These are phyloP conservation scores for Pangasianodon gigas DNA, from an alignment of 2,113 vertebrate genomes.

Conservation along the genomic window DNA sequence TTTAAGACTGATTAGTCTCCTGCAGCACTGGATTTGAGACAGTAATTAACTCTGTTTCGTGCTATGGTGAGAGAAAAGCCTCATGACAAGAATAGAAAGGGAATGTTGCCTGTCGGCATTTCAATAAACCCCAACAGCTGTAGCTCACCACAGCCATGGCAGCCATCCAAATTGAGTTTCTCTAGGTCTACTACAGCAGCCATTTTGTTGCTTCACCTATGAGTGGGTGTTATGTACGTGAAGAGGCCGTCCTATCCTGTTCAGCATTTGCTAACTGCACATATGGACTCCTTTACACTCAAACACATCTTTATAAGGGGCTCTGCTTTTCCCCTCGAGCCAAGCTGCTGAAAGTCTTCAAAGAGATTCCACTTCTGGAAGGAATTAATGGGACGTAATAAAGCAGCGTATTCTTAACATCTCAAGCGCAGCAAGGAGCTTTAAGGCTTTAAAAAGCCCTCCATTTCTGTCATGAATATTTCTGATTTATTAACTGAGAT, in stretches of 20 bases:
- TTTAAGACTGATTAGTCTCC: background rate
- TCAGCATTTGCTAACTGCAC: background rate
- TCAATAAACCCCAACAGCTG: background rate
- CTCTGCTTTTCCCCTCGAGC: background rate
- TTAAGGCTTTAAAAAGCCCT: background rate
- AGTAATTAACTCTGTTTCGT: background rate
- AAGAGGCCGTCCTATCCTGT: background rate
- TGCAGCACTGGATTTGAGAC: background rate
- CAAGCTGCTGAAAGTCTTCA: background rate
- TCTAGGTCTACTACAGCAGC: background rate
- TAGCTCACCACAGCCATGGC: background rate
- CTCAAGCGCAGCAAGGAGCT: background rate
- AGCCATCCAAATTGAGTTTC: background rate
- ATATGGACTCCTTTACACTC: background rate
- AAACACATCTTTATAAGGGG: slow-evolving; percentile 4
- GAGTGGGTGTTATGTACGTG: background rate
- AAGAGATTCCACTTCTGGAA: slow-evolving; percentile 31
- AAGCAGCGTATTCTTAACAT: slow-evolving; percentile 7
- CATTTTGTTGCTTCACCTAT: background rate
- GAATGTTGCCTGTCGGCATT: background rate
- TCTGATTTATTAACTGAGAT: slow-evolving; percentile 23
- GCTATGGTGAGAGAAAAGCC: background rate
- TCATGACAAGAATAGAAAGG: background rate
- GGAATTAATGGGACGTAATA: slow-evolving; percentile 10
- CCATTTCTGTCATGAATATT: slow-evolving; percentile 5